Evolutionary conservation across 2,113 vertebrate species (phyloP).

Genomic region (Cyprinus carpio): DNA sequence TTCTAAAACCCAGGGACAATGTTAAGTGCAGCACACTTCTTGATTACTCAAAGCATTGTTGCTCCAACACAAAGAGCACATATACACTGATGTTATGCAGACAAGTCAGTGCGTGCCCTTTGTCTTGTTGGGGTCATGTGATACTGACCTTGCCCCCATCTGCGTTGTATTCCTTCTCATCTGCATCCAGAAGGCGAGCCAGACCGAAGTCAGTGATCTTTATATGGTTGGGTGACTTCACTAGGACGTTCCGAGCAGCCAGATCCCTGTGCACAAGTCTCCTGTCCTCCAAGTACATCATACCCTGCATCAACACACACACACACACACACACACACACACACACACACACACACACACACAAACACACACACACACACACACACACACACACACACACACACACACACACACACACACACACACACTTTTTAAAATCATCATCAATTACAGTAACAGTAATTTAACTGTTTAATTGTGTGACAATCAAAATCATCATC

Average conservation of each 20-base stretch:
- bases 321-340: background rate
- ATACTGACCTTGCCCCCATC: slow-evolving; percentile 91
- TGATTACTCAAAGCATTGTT: slow-evolving; percentile 36
- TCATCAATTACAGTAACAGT: background rate
- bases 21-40: slow-evolving; percentile 12
- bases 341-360: slow-evolving; percentile 15
- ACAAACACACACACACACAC: slow-evolving; percentile 18
- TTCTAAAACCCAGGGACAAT: slow-evolving; percentile 37
- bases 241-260: slow-evolving; percentile 94
- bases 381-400: slow-evolving; percentile 15
- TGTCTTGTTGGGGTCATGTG: background rate
- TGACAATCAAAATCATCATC: background rate
- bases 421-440: background rate
- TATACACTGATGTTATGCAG: slow-evolving; percentile 15
- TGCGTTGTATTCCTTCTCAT: slow-evolving; percentile 98
- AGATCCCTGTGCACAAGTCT: slow-evolving; percentile 94
- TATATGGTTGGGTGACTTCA: slow-evolving; percentile 97
- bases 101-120: background rate
- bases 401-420: slow-evolving; percentile 13
- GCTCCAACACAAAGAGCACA: slow-evolving; percentile 6
- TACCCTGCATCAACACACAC: slow-evolving; percentile 79
- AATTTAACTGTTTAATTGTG: background rate
- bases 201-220: slow-evolving; percentile 98
- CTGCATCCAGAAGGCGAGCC: slow-evolving; percentile 91
- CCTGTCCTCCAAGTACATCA: slow-evolving; percentile 98